Percentiles rank a stretch among this genome's conserved stretches.
Conservation (phyloP, 2,888 invertebrate species). For the Campoplex nolae region DNA sequence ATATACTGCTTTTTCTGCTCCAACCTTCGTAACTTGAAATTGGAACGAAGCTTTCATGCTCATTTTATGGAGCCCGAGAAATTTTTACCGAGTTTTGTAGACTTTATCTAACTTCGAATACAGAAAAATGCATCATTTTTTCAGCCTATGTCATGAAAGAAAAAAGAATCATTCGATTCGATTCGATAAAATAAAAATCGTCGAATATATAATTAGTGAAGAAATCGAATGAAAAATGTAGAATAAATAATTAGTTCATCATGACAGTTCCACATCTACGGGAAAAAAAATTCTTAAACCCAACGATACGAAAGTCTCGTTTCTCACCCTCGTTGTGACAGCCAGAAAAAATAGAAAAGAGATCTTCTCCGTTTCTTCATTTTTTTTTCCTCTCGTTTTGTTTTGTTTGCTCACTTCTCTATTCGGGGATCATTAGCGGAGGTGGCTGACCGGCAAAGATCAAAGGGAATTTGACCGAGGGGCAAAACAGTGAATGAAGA, state of each 20-base stretch:
- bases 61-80: background rate
- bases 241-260: background rate
- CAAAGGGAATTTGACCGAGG: slow-evolving; percentile 72
- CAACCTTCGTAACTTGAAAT: background rate
- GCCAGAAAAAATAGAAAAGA: slow-evolving; percentile 46
- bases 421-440: slow-evolving; percentile 74
- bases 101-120: background rate
- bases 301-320: slow-evolving; percentile 25
- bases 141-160: background rate
- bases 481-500: slow-evolving; percentile 35
- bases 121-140: background rate
- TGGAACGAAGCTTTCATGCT: background rate
- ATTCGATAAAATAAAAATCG: too few species aligned
- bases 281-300: background rate
- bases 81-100: background rate
- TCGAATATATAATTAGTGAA: background rate
- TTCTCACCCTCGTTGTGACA: slow-evolving; percentile 61
- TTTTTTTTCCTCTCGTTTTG: slow-evolving; percentile 4
- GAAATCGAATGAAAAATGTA: background rate
- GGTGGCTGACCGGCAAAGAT: slow-evolving; percentile 78
- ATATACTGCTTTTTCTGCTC: background rate
- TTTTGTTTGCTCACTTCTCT: slow-evolving; percentile 42
- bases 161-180: too few species aligned
- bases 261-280: background rate
- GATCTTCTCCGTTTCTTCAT: slow-evolving; percentile 4